Evolutionary conservation across 1,140 invertebrate species (phyloP).

Genomic region (Papilio xuthus): DNA sequence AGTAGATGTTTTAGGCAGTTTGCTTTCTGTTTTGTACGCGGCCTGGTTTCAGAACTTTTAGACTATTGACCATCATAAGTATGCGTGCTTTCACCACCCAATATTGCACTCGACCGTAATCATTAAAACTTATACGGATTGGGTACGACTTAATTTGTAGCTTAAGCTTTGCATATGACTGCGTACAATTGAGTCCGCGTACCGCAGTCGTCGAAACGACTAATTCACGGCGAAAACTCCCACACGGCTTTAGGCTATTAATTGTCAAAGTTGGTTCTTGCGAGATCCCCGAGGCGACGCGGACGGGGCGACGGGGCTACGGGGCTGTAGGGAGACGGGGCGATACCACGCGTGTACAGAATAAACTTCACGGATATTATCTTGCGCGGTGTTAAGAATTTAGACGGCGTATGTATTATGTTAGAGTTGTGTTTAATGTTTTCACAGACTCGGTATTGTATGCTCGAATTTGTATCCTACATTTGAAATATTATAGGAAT

Average conservation of each 20-base stretch:
- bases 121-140: background rate
- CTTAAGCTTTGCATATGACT: conserved; percentile 15
- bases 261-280: conserved; percentile 61
- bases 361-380: conserved; percentile 57
- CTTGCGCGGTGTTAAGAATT: conserved; percentile 48
- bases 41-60: background rate
- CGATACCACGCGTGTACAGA: conserved; percentile 57
- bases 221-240: conserved; percentile 61
- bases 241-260: conserved; percentile 53
- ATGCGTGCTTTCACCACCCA: background rate
- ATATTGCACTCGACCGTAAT: background rate
- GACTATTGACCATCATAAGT: background rate
- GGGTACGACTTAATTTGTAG: background rate
- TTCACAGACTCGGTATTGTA: conserved; percentile 4
- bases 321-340: conserved; percentile 38
- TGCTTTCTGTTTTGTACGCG: background rate
- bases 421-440: conserved; percentile 33
- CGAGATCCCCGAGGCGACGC: conserved; percentile 46
- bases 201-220: conserved; percentile 48
- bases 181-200: conserved; percentile 25
- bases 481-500: conserved; percentile 16
- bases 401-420: conserved; percentile 35
- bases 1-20: background rate
- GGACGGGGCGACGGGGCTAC: conserved; percentile 8
- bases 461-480: conserved; percentile 2